Evolutionary conservation across 2,113 vertebrate genomes (phyloP).

Genomic region (Scopus umbretta): DNA sequence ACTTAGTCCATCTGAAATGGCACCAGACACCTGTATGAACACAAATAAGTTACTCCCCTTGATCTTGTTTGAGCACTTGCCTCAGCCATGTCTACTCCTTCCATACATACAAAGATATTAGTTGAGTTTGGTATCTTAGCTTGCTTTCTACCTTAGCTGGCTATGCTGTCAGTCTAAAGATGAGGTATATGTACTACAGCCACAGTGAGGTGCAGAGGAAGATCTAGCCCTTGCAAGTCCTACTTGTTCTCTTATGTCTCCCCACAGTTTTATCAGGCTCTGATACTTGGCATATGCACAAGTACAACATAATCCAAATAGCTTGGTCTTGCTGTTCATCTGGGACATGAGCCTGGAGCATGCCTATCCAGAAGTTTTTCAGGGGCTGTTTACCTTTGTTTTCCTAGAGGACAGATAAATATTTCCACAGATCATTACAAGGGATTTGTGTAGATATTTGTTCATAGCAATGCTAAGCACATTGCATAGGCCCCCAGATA

Average conservation of each 20-base stretch:
- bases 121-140: not conserved
- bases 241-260: not conserved
- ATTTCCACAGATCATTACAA: not conserved
- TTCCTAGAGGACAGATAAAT: not conserved
- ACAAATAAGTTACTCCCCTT: not conserved
- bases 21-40: not conserved
- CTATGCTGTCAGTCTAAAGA: not conserved
- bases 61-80: not conserved
- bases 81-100: not conserved
- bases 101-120: not conserved
- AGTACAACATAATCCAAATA: not conserved
- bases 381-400: not conserved
- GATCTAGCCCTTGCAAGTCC: not conserved
- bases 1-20: not conserved
- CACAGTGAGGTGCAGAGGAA: not conserved
- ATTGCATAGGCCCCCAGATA: not conserved
- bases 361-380: not conserved
- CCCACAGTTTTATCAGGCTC: not conserved
- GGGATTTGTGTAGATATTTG: not conserved
- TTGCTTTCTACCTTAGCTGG: not conserved
- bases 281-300: not conserved
- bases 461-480: not conserved
- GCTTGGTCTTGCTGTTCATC: not conserved
- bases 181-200: not conserved
- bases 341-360: not conserved